phyloP scores from a whole-genome alignment of 1,140 invertebrate species.

The Andricus grossulariae region DNA sequence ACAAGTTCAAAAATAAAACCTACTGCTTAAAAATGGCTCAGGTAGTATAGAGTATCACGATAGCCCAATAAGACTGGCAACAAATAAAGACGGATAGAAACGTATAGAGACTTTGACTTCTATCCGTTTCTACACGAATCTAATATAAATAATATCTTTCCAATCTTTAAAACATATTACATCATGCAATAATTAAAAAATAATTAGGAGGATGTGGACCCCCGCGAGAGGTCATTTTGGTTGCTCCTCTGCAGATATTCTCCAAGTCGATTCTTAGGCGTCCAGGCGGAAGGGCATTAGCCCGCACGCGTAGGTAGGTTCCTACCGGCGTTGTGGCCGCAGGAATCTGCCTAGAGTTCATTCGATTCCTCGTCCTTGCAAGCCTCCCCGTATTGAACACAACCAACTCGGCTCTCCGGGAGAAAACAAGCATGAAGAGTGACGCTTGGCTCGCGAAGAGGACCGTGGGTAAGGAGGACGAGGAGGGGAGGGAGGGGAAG shows the following conservation, averaged over 20 bases:
- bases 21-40: too few relatives aligned
- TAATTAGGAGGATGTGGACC: background rate
- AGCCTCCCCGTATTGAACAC: constrained; percentile 57
- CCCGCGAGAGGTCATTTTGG: constrained; percentile 4
- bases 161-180: too few relatives aligned
- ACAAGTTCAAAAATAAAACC: too few relatives aligned
- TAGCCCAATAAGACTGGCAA: too few relatives aligned
- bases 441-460: constrained; percentile 34
- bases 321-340: constrained; percentile 38
- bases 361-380: constrained; percentile 60
- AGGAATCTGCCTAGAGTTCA: constrained; percentile 58
- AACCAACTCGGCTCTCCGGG: constrained; percentile 33
- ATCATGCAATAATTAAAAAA: too few relatives aligned
- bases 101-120: too few relatives aligned
- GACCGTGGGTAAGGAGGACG: constrained; percentile 33
- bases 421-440: constrained; percentile 30
- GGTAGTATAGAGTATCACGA: too few relatives aligned
- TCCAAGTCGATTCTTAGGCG: constrained; percentile 12
- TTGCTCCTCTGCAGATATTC: constrained; percentile 9
- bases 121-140: too few relatives aligned
- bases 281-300: constrained; percentile 20
- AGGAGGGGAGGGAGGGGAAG: constrained; percentile 37
- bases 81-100: too few relatives aligned
- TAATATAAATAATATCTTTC: too few relatives aligned
- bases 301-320: constrained; percentile 23